phyloP scores from a whole-genome alignment of 2,113 vertebrate genomes.

The Trematomus loennbergii region DNA sequence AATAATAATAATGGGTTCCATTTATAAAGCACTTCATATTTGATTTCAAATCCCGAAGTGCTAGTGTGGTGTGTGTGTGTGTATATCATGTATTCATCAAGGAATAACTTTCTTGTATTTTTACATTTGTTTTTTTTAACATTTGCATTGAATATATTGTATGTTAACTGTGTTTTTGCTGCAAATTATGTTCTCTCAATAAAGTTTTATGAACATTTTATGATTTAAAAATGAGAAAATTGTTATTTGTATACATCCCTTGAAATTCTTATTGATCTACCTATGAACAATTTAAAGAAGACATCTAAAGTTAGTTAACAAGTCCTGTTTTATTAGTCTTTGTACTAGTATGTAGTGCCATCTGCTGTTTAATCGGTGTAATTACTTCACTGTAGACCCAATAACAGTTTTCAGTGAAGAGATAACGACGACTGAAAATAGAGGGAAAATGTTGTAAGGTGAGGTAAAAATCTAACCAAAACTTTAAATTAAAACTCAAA shows the following conservation, averaged over 20 bases:
- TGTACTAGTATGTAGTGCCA: constrained; percentile 1
- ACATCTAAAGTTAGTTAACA: neutral
- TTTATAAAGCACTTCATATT: too few species aligned
- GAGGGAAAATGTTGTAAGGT: neutral
- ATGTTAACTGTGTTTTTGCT: neutral
- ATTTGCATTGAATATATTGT: neutral
- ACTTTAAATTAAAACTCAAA: neutral
- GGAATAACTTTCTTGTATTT: neutral
- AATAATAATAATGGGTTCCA: too few species aligned
- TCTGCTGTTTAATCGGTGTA: constrained; percentile 13
- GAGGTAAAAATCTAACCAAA: neutral
- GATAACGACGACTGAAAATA: neutral
- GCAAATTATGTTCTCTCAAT: neutral
- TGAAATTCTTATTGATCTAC: neutral
- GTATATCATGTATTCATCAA: neutral
- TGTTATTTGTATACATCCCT: neutral
- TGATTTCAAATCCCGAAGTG: too few species aligned
- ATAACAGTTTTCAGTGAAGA: neutral
- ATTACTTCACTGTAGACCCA: neutral
- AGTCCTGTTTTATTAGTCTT: neutral
- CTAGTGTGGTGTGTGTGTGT: too few species aligned
- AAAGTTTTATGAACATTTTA: too few species aligned
- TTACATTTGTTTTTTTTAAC: neutral
- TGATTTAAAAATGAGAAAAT: too few species aligned
- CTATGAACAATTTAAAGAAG: neutral